phyloP scores from a whole-genome alignment of 92 coral and sea anemone species.

The Blastomussa wellsi region DNA sequence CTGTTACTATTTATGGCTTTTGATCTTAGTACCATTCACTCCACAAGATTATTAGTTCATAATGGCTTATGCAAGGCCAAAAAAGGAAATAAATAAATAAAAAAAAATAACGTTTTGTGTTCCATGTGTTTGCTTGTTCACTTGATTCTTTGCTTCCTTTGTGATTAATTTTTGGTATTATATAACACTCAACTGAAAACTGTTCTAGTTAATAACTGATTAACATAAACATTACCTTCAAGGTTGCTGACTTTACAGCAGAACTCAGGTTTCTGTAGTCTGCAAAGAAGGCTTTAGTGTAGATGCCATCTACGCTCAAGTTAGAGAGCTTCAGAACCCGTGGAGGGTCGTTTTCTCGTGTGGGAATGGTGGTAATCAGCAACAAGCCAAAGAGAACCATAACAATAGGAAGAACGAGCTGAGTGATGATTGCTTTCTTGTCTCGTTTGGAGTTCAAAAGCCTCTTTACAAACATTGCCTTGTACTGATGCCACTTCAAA shows the following conservation, averaged over 20 bases:
- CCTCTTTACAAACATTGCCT: slow-evolving; percentile 92
- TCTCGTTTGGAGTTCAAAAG: slow-evolving; percentile 90
- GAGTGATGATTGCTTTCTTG: slow-evolving; percentile 86
- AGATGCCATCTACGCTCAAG: slow-evolving; percentile 71
- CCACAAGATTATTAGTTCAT: no score
- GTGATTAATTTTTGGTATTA: no score
- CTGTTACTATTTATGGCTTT: background rate
- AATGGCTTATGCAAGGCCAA: no score
- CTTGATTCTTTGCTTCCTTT: no score
- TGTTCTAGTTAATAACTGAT: no score
- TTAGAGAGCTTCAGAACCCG: slow-evolving; percentile 78
- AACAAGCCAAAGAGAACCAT: slow-evolving; percentile 81
- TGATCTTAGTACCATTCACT: no score
- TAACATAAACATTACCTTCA: background rate
- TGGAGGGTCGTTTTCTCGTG: slow-evolving; percentile 72
- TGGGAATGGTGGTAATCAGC: slow-evolving; percentile 59
- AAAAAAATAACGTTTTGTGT: no score
- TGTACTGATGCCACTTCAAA: slow-evolving; percentile 89
- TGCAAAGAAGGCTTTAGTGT: slow-evolving; percentile 72
- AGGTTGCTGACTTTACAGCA: slow-evolving; percentile 2
- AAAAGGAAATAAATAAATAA: no score
- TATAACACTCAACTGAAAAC: no score
- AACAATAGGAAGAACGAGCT: slow-evolving; percentile 76
- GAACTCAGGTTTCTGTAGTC: slow-evolving; percentile 59
- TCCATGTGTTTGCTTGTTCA: no score